phyloP scores from a whole-genome alignment of 1,140 invertebrate species.

The Papilio glaucus region DNA sequence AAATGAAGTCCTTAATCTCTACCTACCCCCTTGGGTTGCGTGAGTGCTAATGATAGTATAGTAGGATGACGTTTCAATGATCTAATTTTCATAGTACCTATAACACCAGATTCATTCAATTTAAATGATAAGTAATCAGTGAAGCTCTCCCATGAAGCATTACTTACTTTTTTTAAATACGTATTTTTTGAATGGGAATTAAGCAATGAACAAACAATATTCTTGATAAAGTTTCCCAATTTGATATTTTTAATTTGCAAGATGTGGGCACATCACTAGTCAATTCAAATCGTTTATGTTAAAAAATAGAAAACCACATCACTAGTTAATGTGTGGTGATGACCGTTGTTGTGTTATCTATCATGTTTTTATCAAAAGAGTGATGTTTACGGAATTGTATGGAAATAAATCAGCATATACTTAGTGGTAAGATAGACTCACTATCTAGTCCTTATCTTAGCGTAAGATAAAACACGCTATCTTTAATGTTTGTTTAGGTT shows the following conservation, averaged over 20 bases:
- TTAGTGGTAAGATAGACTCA: slow-evolving; percentile 72
- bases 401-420: slow-evolving; percentile 64
- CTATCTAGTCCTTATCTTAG: slow-evolving; percentile 69
- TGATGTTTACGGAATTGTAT: slow-evolving; percentile 75
- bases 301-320: slow-evolving; percentile 42
- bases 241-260: not conserved
- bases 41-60: too few relatives aligned
- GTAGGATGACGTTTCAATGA: too few relatives aligned
- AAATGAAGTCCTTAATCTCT: too few relatives aligned
- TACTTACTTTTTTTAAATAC: too few relatives aligned
- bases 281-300: not conserved
- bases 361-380: slow-evolving; percentile 83
- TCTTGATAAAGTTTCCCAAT: too few relatives aligned
- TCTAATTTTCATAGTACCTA: too few relatives aligned
- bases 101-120: too few relatives aligned
- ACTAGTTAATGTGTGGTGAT: slow-evolving; percentile 62
- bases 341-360: slow-evolving; percentile 77
- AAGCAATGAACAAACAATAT: too few relatives aligned
- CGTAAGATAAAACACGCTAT: slow-evolving; percentile 54
- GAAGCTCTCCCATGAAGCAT: too few relatives aligned
- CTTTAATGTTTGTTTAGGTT: slow-evolving; percentile 67
- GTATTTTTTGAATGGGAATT: too few relatives aligned
- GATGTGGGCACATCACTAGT: slow-evolving; percentile 36
- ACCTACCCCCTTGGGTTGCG: too few relatives aligned
- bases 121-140: too few relatives aligned